These are phyloP conservation scores for Tokudaia tokunoshimensis DNA, from an alignment of 2,797 vertebrate species.

Conservation along the genomic window DNA sequence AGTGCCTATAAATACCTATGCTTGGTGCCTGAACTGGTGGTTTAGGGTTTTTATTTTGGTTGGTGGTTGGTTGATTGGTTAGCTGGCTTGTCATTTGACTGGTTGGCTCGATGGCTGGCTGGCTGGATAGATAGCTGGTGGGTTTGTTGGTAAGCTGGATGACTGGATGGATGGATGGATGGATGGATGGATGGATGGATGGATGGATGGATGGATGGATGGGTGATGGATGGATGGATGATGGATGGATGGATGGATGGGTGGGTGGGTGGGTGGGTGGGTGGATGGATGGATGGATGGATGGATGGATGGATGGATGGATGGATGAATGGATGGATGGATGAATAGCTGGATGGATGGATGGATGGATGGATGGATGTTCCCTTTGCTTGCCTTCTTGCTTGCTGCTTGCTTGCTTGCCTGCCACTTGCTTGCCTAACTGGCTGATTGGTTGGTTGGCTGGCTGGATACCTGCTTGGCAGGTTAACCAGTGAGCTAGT, in stretches of 20 bases:
- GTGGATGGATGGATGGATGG: neutral
- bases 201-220: neutral
- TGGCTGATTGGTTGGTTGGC: too few species aligned
- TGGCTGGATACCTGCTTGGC: neutral
- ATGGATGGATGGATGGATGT: neutral
- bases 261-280: neutral
- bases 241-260: neutral
- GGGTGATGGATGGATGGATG: neutral
- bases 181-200: neutral
- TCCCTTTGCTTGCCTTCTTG: too few species aligned
- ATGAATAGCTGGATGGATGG: too few species aligned
- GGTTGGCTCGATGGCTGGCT: neutral
- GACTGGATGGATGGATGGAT: neutral
- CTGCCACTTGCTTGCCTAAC: too few species aligned
- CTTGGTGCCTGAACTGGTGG: neutral
- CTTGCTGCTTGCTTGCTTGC: too few species aligned
- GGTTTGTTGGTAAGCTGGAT: neutral
- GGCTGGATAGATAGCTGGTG: neutral
- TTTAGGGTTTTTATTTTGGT: neutral
- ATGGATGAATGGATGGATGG: too few species aligned
- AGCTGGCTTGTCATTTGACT: neutral
- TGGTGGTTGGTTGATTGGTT: neutral
- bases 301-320: neutral
- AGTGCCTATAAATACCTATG: conserved; percentile 14
- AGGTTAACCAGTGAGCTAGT: neutral